Evolutionary conservation across 2,888 invertebrate genomes (phyloP).

Genomic region (Lepas anatifera): DNA sequence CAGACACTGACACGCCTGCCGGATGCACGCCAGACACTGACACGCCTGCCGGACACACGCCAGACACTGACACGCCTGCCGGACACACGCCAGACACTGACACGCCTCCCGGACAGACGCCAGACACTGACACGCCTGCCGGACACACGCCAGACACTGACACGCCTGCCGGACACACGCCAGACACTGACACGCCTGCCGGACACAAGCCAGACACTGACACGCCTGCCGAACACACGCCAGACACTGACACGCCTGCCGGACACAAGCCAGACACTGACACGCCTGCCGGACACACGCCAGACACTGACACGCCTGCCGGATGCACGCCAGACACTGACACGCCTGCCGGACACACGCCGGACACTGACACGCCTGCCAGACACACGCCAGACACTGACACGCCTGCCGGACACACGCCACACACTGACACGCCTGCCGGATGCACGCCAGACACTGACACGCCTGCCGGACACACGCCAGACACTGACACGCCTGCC

Average conservation of each 20-base stretch:
- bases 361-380: slow-evolving; percentile 40
- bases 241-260: slow-evolving; percentile 40
- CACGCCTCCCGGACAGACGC: slow-evolving; percentile 37
- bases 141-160: slow-evolving; percentile 26
- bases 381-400: slow-evolving; percentile 26
- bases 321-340: slow-evolving; percentile 25
- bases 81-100: slow-evolving; percentile 26
- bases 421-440: slow-evolving; percentile 40
- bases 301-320: slow-evolving; percentile 40
- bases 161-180: slow-evolving; percentile 36
- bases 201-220: slow-evolving; percentile 26
- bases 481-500: slow-evolving; percentile 40
- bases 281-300: slow-evolving; percentile 36
- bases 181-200: slow-evolving; percentile 40
- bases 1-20: slow-evolving; percentile 40
- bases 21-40: slow-evolving; percentile 25
- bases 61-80: slow-evolving; percentile 40
- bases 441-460: slow-evolving; percentile 25
- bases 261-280: slow-evolving; percentile 26
- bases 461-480: slow-evolving; percentile 36
- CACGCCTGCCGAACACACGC: slow-evolving; percentile 36
- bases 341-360: slow-evolving; percentile 36
- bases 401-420: slow-evolving; percentile 36
- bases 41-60: slow-evolving; percentile 36
- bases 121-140: slow-evolving; percentile 40